Evolutionary conservation across 92 coral and sea anemone species (phyloP), one percentile per base, ranked within the genome.

Genomic region (Micromussa lordhowensis): DNA sequence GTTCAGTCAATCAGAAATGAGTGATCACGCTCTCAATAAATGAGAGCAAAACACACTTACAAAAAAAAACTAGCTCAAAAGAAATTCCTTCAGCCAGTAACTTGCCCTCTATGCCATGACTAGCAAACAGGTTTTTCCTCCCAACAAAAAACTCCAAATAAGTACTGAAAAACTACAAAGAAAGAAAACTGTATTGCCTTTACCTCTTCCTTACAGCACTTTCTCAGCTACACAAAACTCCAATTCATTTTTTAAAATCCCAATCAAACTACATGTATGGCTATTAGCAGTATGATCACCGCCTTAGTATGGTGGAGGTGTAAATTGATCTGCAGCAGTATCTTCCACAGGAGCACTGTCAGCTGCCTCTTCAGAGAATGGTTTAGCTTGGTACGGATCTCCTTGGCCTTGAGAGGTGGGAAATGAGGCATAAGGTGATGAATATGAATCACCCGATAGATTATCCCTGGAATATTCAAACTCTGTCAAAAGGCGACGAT

Each of bases 401-500:
- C 94, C 94, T n/a, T 88, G 85, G 1, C 90, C 94, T 77, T 90
- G 91, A 53, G 98, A 75, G 35, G 92, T 85, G 13, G 99, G 99
- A 83, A 96, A 97, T 1, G 99, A 87, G 10, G 99, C 96, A 81
- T 97, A 97, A 7, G 99, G 99, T 5, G 98, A 95, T 10, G 98
- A 88, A 40, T 95, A 95, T 24, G 96, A 73, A 68, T 95, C 98
- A 5, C 98, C 98, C 19, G 96, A 90, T 14, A 95, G 89, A 53
- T 92, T 93, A 89, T 95, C 95, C 72, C 76, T 88, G 55, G 94
- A 83, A 66, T 95, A 95, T 77, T 91, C 98, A 91, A 92, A 88
- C 90, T 95, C 95, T 78, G 94, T 84, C 70, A 92, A 80, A 22
- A 94, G 90, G 40, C 84, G 96, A n/a, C 98, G 92, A 83, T 91